Evolutionary conservation across 1,140 invertebrate genomes (phyloP).

Genomic region (Gerris buenoi): DNA sequence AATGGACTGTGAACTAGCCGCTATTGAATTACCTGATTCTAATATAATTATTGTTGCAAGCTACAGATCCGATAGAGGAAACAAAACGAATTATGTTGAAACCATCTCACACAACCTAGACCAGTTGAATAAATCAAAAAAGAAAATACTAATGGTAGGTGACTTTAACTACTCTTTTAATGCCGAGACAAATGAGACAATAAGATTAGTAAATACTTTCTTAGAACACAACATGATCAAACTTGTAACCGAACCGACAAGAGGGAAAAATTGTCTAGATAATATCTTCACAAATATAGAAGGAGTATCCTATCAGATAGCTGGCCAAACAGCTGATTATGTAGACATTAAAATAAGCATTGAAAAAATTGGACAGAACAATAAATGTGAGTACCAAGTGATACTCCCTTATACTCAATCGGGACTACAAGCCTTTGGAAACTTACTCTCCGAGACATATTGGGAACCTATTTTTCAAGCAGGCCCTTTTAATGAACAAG

Average conservation of each 20-base stretch:
- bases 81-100: not conserved
- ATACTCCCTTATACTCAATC: not conserved
- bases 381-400: not conserved
- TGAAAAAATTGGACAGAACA: not conserved
- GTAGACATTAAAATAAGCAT: not conserved
- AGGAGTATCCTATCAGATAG: not conserved
- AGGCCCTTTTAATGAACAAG: not conserved
- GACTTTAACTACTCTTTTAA: not conserved
- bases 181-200: not conserved
- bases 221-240: not conserved
- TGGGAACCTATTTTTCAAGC: not conserved
- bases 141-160: not conserved
- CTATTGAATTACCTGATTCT: too few relatives aligned
- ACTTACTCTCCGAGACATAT: not conserved
- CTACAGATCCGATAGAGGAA: not conserved
- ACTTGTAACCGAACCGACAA: not conserved
- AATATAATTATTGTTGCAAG: too few relatives aligned
- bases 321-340: not conserved
- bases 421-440: not conserved
- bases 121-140: not conserved
- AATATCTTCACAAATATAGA: not conserved
- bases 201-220: not conserved
- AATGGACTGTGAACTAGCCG: too few relatives aligned
- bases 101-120: not conserved
- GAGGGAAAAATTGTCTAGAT: not conserved